phyloP scores from a whole-genome alignment of 2,888 invertebrate species.

The Nephrotoma appendiculata region DNA sequence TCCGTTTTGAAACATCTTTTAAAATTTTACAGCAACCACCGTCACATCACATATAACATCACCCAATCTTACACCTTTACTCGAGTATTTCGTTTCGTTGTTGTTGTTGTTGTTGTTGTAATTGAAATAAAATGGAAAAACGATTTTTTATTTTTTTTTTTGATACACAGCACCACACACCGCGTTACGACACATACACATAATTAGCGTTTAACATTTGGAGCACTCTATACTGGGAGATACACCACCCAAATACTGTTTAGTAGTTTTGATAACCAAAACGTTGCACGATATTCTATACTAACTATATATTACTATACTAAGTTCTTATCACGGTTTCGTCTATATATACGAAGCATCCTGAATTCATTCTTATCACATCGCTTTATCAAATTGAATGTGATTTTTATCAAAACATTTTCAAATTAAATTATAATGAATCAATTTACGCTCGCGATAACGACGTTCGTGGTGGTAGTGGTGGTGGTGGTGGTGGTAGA shows the following conservation, averaged over 20 bases:
- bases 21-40: background rate
- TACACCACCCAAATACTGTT: background rate
- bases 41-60: background rate
- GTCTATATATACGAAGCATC: background rate
- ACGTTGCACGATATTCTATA: background rate
- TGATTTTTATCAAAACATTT: background rate
- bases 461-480: too few species aligned
- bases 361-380: background rate
- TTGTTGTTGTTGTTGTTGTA: background rate
- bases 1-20: background rate
- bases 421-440: background rate
- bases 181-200: background rate
- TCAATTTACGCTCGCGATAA: background rate
- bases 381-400: background rate
- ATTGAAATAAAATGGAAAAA: background rate
- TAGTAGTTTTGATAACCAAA: background rate
- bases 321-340: background rate
- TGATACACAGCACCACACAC: background rate
- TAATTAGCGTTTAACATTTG: background rate
- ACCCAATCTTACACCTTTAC: background rate
- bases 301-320: background rate
- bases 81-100: too few species aligned
- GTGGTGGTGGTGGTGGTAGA: background rate
- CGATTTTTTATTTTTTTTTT: background rate
- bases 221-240: background rate